phyloP scores from a whole-genome alignment of 2,113 vertebrate species.

The rat (Rattus norvegicus) region GRCr8 NC_086026.1:104533001-104533500 shows the following conservation, averaged over 20 bases:
- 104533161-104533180: neutral
- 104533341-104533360: neutral
- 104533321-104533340: neutral
- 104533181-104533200: neutral
- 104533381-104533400: neutral
- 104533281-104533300: neutral
- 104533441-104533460: neutral
- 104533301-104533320: neutral
- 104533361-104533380: neutral
- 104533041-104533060: neutral
- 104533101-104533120: neutral
- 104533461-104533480: neutral
- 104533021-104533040: neutral
- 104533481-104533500: neutral
- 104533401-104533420: too few relatives aligned
- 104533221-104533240: neutral
- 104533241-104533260: neutral
- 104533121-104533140: neutral
- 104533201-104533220: neutral
- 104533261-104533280: neutral
- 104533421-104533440: neutral
- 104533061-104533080: neutral
- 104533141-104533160: neutral
- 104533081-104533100: neutral
- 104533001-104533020: neutral